A percentile compares a stretch with the other conserved stretches of the same genome.
Evolutionary conservation across 2,888 invertebrate species (phyloP).

Genomic region (Drosophila paramelanica): DNA sequence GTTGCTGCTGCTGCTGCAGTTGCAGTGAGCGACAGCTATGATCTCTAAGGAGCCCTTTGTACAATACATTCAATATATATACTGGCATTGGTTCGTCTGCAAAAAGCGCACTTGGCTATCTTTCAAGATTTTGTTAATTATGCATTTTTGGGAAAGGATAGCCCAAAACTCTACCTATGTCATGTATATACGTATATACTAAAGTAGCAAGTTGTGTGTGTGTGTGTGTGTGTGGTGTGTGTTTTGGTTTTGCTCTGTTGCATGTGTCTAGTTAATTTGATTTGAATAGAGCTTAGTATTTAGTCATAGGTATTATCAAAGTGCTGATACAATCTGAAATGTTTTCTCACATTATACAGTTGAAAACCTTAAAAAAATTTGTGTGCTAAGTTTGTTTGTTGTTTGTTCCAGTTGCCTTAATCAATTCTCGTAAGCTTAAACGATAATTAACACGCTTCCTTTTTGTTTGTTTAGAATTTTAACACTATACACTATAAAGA

Average conservation of each 20-base stretch:
- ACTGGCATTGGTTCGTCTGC: constrained; percentile 35
- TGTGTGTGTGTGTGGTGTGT: constrained; percentile 22
- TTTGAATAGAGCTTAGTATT: constrained; percentile 61
- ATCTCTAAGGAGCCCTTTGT: constrained; percentile 49
- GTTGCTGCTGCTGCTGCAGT: constrained; percentile 21
- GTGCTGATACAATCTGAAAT: constrained; percentile 56
- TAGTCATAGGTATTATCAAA: constrained; percentile 51
- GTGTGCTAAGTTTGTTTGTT: constrained; percentile 56
- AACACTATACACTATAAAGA: constrained; percentile 82
- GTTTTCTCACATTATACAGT: constrained; percentile 46
- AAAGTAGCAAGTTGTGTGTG: constrained; percentile 39
- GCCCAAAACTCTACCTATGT: constrained; percentile 32
- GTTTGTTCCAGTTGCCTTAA: constrained; percentile 73
- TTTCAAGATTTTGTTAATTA: constrained; percentile 9
- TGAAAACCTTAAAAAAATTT: constrained; percentile 74
- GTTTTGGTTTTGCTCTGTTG: constrained; percentile 73
- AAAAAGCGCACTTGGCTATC: constrained; percentile 21
- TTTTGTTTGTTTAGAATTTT: constrained; percentile 60
- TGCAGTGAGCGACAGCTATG: constrained; percentile 38
- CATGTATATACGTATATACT: constrained; percentile 47
- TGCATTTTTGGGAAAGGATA: constrained; percentile 2
- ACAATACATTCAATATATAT: constrained; percentile 41
- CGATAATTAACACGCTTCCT: constrained; percentile 70
- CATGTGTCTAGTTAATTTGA: constrained; percentile 59
- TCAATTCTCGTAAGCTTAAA: constrained; percentile 67